Conservation (phyloP, 2,797 vertebrate species). For the Myotis daubentonii region DNA sequence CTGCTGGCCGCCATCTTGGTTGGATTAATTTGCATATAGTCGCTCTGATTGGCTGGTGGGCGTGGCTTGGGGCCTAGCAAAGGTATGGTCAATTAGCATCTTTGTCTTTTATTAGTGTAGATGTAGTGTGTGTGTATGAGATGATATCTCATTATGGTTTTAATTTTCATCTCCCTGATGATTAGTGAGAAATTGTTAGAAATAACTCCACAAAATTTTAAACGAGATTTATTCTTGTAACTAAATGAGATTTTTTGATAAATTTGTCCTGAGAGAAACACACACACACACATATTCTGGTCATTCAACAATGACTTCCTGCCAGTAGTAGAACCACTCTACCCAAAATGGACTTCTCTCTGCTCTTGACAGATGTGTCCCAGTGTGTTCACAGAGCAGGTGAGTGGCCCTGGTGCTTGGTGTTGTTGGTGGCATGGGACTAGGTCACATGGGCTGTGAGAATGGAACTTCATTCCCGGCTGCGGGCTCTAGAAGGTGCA, state of each 20-base stretch:
- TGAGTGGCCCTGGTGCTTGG: neutral
- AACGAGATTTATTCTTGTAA: constrained; percentile 15
- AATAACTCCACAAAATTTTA: neutral
- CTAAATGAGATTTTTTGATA: neutral
- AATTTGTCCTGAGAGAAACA: neutral
- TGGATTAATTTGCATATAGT: too few species aligned
- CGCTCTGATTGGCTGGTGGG: too few species aligned
- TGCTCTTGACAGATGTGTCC: neutral
- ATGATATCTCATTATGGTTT: neutral
- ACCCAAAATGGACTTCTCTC: neutral
- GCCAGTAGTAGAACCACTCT: neutral
- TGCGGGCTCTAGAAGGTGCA: neutral
- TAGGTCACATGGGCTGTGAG: neutral
- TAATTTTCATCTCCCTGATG: neutral
- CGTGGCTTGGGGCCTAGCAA: too few species aligned
- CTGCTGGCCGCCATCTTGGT: too few species aligned
- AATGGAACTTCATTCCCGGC: neutral
- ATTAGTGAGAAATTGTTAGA: neutral
- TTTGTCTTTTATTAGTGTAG: too few species aligned
- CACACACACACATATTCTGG: neutral
- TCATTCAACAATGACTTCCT: neutral
- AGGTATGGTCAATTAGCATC: too few species aligned
- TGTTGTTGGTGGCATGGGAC: neutral
- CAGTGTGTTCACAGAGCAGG: neutral
- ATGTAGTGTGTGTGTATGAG: neutral